Evolutionary conservation across 2,113 vertebrate genomes (phyloP), one percentile per base, ranked within the genome.

Genomic region (Pardalotus punctatus): DNA sequence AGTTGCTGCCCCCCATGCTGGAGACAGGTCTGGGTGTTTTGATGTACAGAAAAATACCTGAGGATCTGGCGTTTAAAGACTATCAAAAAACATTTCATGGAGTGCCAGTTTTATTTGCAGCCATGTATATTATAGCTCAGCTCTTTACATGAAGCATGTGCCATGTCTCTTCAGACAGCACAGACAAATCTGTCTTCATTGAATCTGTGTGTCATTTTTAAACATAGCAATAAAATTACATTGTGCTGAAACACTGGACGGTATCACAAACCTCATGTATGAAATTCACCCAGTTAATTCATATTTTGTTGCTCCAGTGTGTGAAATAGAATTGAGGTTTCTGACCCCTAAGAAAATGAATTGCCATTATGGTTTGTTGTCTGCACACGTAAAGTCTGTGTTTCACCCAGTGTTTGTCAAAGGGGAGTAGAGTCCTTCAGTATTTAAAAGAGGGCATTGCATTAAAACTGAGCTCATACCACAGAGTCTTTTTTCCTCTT

Each of bases 11-110:
- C 24, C 23, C 20, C 12, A 15, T 27, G 35, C 24, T 76, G 22
- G 56, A 84, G 73, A 24, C 40, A 47, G 78, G 93, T 77, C 73
- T 93, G 54, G 24, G 79, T 90, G 78, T 94, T 97, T 69, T 62
- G 78, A 96, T 95, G 94, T 92, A 86, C 19, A 64, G 38, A 56
- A 84, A 83, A 74, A 89, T 65, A 73, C 72, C 66, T 60, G 80
- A 86, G 51, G 45, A 24, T 77, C 31, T 86, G 47, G 4, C 72
- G 20, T 36, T 83, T 24, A 43, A 60, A 67, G 57, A 10, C 38
- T 17, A 10, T 3, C 4, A 74, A 48, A 81, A 78, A 79, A 4
- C 31, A 50, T 17, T 78, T 56, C 3, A 9, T 58, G 53, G 60
- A 60, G 53, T 28, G 20, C 33, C 45, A 87, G 72, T 42, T 3